Conservation (phyloP, 2,888 invertebrate genomes). For the Galerucella calmariensis region DNA sequence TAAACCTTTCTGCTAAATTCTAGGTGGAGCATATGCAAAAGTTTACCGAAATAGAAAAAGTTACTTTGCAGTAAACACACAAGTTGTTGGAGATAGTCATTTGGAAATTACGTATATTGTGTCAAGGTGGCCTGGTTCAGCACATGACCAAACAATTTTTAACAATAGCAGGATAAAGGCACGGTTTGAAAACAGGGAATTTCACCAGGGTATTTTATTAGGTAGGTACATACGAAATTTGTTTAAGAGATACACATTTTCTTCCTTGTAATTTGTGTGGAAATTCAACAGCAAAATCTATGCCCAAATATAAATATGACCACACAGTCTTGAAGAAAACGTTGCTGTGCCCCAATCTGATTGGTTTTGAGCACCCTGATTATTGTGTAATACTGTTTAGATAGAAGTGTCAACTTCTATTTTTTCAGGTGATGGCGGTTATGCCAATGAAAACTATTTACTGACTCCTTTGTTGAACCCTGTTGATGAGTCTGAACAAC, state of each 20-base stretch:
- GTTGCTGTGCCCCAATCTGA: no score
- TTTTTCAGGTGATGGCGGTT: no score
- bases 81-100: constrained; percentile 20
- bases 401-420: neutral
- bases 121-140: constrained; percentile 30
- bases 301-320: no score
- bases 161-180: constrained; percentile 17
- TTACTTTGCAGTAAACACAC: constrained; percentile 25
- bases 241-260: neutral
- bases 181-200: constrained; percentile 27
- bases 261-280: no score
- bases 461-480: no score
- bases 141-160: constrained; percentile 24
- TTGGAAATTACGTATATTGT: constrained; percentile 21
- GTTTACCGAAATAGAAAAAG: constrained; percentile 18
- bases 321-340: no score
- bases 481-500: no score
- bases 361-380: neutral
- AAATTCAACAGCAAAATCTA: no score
- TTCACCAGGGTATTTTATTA: constrained; percentile 12
- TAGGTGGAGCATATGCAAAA: constrained; percentile 29
- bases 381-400: neutral
- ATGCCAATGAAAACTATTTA: no score
- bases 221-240: constrained; percentile 9
- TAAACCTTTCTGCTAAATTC: neutral